Evolutionary conservation across 2,888 invertebrate species (phyloP).

Genomic region (Elaeidobius kamerunicus): DNA sequence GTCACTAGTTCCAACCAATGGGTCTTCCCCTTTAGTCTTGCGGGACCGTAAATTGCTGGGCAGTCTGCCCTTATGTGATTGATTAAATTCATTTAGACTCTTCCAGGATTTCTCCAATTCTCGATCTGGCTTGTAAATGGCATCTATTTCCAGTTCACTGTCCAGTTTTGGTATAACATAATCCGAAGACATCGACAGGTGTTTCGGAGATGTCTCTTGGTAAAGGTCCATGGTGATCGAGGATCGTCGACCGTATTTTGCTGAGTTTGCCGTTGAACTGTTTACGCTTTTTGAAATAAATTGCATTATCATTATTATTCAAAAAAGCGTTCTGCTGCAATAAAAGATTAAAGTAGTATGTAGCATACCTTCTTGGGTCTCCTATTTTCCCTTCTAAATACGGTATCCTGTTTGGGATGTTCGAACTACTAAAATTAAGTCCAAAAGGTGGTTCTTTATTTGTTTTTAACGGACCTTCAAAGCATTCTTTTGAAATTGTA

Average conservation of each 20-base stretch:
- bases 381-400: constrained; percentile 28
- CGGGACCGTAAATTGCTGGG: constrained; percentile 34
- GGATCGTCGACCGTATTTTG: constrained; percentile 42
- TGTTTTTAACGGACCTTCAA: constrained; percentile 17
- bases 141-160: constrained; percentile 31
- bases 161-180: constrained; percentile 40
- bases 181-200: constrained; percentile 35
- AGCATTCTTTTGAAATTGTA: constrained; percentile 29
- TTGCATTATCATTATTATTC: not conserved
- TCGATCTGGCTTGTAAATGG: constrained; percentile 30
- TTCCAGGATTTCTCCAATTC: constrained; percentile 42
- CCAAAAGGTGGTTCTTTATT: constrained; percentile 15
- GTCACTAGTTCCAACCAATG: constrained; percentile 21
- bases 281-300: not conserved
- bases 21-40: constrained; percentile 27
- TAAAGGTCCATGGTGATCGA: constrained; percentile 38
- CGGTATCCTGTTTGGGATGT: constrained; percentile 25
- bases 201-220: constrained; percentile 34
- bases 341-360: not conserved
- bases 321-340: not conserved
- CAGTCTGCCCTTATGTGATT: constrained; percentile 43
- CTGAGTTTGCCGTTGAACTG: constrained; percentile 28
- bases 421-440: constrained; percentile 24
- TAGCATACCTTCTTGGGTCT: constrained; percentile 19
- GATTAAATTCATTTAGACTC: constrained; percentile 41